These are phyloP conservation scores for Antennarius maculatus DNA, from an alignment of 2,797 vertebrate genomes.

Conservation along the genomic window DNA sequence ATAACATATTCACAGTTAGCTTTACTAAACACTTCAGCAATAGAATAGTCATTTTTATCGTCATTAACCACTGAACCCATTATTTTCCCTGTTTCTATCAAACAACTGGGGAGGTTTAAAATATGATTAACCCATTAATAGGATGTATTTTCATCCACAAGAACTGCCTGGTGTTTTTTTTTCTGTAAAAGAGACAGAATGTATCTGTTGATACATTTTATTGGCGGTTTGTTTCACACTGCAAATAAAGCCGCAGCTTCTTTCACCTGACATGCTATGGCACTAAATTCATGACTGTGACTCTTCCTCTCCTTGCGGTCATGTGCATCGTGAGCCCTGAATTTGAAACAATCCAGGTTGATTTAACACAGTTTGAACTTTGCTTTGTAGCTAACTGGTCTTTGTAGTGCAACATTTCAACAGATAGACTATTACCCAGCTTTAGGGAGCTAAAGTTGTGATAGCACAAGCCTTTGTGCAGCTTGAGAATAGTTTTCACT, in stretches of 20 bases:
- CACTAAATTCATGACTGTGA: neutral
- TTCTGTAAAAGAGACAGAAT: no score
- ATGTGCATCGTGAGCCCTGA: neutral
- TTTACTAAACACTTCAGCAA: no score
- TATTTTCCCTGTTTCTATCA: neutral
- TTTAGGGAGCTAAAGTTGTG: constrained; percentile 25
- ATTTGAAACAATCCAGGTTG: constrained; percentile 19
- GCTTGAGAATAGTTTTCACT: constrained; percentile 19
- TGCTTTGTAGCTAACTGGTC: constrained; percentile 31
- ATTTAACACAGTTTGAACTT: constrained; percentile 17
- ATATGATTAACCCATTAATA: neutral
- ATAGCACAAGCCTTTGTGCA: constrained; percentile 26
- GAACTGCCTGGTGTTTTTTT: no score
- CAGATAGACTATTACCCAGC: constrained; percentile 33
- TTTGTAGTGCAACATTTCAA: constrained; percentile 38
- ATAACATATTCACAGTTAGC: no score
- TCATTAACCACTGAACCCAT: neutral
- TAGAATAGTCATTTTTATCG: neutral
- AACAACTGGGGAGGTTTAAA: neutral
- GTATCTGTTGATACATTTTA: no score
- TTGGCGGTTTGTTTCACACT: neutral
- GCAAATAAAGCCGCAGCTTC: neutral
- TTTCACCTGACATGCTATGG: neutral
- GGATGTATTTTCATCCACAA: no score
- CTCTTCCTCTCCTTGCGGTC: constrained; percentile 1